phyloP scores from a whole-genome alignment of 2,113 vertebrate species.

The Ibidorhyncha struthersii region DNA sequence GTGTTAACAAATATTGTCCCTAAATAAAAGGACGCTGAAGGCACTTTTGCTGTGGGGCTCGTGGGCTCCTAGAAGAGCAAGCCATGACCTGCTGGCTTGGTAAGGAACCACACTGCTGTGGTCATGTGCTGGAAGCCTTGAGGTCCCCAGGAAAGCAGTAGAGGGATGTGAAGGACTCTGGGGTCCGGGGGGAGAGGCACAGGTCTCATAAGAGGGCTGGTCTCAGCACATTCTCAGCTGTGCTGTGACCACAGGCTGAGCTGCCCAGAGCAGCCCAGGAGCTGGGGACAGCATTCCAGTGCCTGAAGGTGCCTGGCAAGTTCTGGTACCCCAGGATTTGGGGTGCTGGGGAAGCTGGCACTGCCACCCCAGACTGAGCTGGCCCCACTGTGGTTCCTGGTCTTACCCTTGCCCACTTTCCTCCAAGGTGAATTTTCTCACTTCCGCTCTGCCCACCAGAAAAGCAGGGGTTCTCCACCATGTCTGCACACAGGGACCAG shows the following conservation, averaged over 20 bases:
- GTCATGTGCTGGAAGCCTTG: neutral
- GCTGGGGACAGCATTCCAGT: neutral
- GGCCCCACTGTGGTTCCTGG: neutral
- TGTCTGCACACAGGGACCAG: neutral
- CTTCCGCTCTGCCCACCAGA: neutral
- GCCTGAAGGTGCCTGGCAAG: neutral
- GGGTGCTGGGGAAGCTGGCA: neutral
- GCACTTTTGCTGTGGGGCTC: neutral
- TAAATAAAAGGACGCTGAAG: neutral
- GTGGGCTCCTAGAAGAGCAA: neutral
- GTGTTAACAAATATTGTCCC: neutral
- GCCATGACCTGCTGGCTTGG: neutral
- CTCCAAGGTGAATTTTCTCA: neutral
- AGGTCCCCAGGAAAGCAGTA: neutral
- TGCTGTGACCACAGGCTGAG: neutral
- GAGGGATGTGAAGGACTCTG: neutral
- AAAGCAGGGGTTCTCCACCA: neutral
- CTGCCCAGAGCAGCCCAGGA: neutral
- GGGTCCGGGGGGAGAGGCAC: neutral
- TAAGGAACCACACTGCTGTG: neutral
- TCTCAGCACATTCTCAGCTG: neutral
- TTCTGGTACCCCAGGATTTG: neutral
- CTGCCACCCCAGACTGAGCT: neutral
- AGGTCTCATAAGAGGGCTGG: neutral
- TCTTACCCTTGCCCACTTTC: neutral